These are phyloP conservation scores for Phenacoccus solenopsis DNA, from an alignment of 1,140 invertebrate species.

Conservation along the genomic window DNA sequence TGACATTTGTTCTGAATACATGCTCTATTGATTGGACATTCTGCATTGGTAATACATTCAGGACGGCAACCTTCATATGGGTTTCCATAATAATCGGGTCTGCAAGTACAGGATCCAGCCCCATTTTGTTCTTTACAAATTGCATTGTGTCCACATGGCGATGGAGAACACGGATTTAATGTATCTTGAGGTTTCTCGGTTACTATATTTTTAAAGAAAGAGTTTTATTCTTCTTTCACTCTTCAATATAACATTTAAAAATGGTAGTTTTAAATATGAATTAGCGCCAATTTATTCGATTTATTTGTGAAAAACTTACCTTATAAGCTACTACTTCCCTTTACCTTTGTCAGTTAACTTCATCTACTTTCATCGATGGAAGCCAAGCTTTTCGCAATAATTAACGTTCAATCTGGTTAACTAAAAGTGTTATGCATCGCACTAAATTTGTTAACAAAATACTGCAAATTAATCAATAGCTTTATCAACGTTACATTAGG, in stretches of 20 bases:
- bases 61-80: conserved; percentile 39
- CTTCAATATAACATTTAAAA: background rate
- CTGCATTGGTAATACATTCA: conserved; percentile 36
- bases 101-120: conserved; percentile 41
- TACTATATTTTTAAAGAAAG: conserved; percentile 23
- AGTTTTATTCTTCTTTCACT: background rate
- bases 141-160: conserved; percentile 43
- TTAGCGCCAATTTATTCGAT: conserved; percentile 31
- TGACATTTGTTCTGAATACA: conserved; percentile 38
- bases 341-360: conserved; percentile 8
- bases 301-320: conserved; percentile 26
- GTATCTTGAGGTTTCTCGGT: conserved; percentile 22
- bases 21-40: conserved; percentile 34
- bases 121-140: conserved; percentile 47
- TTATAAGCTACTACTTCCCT: conserved; percentile 5
- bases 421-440: conserved; percentile 6
- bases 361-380: background rate
- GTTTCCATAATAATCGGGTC: conserved; percentile 34
- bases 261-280: no score
- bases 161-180: conserved; percentile 36
- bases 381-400: conserved; percentile 1
- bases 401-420: background rate
- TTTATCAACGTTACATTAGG: background rate
- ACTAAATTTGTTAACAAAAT: conserved; percentile 5
- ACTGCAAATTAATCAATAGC: conserved; percentile 12